Evolutionary conservation across 2,888 invertebrate species (phyloP).

Genomic region (Julus scanicus): DNA sequence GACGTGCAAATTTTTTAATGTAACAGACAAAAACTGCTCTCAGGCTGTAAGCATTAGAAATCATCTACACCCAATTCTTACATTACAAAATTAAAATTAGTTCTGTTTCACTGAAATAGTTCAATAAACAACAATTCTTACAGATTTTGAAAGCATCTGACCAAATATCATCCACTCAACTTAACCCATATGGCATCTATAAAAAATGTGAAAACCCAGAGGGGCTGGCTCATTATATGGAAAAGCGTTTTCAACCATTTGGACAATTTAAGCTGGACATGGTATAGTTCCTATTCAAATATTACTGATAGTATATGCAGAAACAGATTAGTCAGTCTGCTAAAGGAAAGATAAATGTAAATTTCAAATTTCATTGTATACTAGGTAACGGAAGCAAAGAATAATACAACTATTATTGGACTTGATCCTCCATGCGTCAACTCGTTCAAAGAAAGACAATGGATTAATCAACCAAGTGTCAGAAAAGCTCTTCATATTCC

Average conservation of each 20-base stretch:
- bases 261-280: background rate
- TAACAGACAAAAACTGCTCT: background rate
- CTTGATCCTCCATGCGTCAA: conserved; percentile 30
- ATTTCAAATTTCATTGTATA: background rate
- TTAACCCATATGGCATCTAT: conserved; percentile 49
- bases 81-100: background rate
- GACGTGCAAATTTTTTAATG: background rate
- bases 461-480: conserved; percentile 59
- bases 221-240: background rate
- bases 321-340: no score
- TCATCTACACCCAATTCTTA: background rate
- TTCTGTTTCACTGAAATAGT: background rate
- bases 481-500: conserved; percentile 61
- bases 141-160: background rate
- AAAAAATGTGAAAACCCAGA: background rate
- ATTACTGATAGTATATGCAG: conserved; percentile 59
- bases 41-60: background rate
- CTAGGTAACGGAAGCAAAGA: background rate
- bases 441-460: background rate
- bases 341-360: conserved; percentile 58
- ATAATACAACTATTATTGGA: background rate
- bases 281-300: conserved; percentile 60
- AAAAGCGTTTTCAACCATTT: background rate
- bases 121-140: background rate
- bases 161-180: background rate